Percentiles rank a stretch among this genome's conserved stretches.
These are phyloP conservation scores for Macroramphosus scolopax DNA, from an alignment of 2,797 vertebrate species.

Conservation along the genomic window DNA sequence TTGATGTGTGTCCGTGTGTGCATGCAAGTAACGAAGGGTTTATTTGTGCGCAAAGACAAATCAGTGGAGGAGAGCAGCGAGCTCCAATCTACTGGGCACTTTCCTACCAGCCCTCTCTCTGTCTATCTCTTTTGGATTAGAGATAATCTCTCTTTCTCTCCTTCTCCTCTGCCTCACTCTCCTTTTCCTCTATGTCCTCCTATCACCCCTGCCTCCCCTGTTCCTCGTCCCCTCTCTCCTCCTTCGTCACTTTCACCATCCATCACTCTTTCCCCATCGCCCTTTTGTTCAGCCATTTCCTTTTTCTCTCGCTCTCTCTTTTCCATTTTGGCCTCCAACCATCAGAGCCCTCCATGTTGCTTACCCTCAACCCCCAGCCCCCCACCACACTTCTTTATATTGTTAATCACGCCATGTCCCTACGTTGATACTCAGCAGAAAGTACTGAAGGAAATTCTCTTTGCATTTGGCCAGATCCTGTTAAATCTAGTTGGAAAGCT, in stretches of 20 bases:
- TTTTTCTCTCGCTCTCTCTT: constrained; percentile 14
- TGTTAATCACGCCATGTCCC: constrained; percentile 40
- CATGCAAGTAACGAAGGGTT: constrained; percentile 30
- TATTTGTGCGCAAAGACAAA: constrained; percentile 40
- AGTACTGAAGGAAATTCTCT: constrained; percentile 25
- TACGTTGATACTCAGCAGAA: constrained; percentile 46
- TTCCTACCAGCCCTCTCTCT: constrained; percentile 37
- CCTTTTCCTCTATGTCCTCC: constrained; percentile 46
- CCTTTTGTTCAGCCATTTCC: constrained; percentile 53
- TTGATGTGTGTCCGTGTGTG: constrained; percentile 15
- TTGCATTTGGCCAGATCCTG: constrained; percentile 31
- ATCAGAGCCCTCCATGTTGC: constrained; percentile 34
- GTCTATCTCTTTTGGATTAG: constrained; percentile 68
- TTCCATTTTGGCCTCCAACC: constrained; percentile 43
- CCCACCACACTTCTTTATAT: constrained; percentile 43
- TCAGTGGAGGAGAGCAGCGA: constrained; percentile 43
- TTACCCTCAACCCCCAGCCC: not conserved
- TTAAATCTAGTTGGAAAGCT: constrained; percentile 27
- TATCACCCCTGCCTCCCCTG: constrained; percentile 42
- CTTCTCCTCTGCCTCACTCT: constrained; percentile 16
- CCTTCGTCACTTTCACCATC: too few species aligned
- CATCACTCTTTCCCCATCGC: constrained; percentile 48
- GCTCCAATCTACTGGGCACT: constrained; percentile 58
- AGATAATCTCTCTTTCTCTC: constrained; percentile 60
- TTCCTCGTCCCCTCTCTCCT: constrained; percentile 40